Base-by-base conservation (phyloP, 2,113 vertebrate genomes). In the Trinectes maculatus region DNA sequence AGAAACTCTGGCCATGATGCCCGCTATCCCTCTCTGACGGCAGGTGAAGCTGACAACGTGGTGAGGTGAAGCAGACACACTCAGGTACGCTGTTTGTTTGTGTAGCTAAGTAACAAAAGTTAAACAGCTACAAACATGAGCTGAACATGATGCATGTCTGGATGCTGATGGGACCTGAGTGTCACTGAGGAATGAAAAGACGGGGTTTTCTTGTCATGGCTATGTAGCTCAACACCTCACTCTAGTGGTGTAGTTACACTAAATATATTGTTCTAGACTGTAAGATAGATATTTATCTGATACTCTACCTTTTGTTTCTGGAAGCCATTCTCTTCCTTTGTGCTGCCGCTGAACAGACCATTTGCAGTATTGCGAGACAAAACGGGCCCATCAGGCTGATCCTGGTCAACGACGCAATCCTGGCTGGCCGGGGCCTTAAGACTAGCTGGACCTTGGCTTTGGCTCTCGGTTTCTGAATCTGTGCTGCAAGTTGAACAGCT, bases 61-160 rank as follows among this genome's bases (percentile, higher is more conserved):
- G 59, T 83, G 89, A 88, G 65, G 75, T 64, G 74, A 86, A 89
- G 61, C 89, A 91, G 87, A 86, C 44, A 54, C 64, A 21, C 28
- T 61, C 78, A 82, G 67, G 79, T 82, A 47, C 43, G 25, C 31
- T 13, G 69, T 84, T 78, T 88, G 62, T 90, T 89, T 85, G 68
- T 70, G 88, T 84, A 63, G 70, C 84, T 36, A 54, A 71, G 85
- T 54, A 84, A 91, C 87, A 51, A 44, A 60, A 77, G 61, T 40
- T 65, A 82, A 89, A 85, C 82, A 84, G 46, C 37, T 26, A 55
- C 26, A 42, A 71, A 62, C 7, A 55, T 8, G 7, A 57, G 62
- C 70, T 36, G 42, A 24, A 44, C 6, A 1, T 8, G 58, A 1
- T 29, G 34, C 71, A 74, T 87, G 86, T 85, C 74, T 74, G 78